phyloP scores from a whole-genome alignment of 2,113 vertebrate species.

The Chlamydotis undulata region DNA sequence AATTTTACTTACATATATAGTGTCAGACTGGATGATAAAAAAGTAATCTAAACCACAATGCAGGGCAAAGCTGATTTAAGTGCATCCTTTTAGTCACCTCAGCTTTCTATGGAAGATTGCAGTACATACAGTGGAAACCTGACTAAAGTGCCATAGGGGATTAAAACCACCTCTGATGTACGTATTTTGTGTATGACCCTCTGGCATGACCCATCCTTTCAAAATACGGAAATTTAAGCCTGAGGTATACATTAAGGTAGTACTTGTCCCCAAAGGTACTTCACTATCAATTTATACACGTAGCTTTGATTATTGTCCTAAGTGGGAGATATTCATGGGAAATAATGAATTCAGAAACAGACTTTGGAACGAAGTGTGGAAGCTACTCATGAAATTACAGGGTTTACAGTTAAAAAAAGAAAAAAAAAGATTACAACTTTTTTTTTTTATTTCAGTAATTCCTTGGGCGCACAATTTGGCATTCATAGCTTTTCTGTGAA shows the following conservation, averaged over 20 bases:
- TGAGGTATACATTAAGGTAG: background rate
- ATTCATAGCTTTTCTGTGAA: background rate
- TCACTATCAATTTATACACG: background rate
- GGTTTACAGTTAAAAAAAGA: background rate
- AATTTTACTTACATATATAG: slow-evolving; percentile 27
- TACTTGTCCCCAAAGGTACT: background rate
- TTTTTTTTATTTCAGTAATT: background rate
- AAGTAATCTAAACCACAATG: slow-evolving; percentile 48
- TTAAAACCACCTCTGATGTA: background rate
- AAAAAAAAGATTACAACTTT: background rate
- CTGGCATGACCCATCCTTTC: background rate
- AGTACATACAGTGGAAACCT: background rate
- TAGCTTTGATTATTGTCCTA: background rate
- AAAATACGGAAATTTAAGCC: background rate
- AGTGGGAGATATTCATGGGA: background rate
- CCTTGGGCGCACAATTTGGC: background rate
- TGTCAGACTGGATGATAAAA: slow-evolving; percentile 25
- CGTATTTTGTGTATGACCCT: background rate
- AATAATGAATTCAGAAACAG: background rate
- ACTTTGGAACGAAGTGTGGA: background rate
- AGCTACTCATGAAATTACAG: background rate
- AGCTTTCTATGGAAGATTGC: background rate
- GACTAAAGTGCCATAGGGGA: background rate
- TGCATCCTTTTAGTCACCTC: background rate
- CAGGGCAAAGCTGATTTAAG: slow-evolving; percentile 36